These are phyloP conservation scores for Pagetopsis macropterus DNA, from an alignment of 2,797 vertebrate species.

Conservation along the genomic window DNA sequence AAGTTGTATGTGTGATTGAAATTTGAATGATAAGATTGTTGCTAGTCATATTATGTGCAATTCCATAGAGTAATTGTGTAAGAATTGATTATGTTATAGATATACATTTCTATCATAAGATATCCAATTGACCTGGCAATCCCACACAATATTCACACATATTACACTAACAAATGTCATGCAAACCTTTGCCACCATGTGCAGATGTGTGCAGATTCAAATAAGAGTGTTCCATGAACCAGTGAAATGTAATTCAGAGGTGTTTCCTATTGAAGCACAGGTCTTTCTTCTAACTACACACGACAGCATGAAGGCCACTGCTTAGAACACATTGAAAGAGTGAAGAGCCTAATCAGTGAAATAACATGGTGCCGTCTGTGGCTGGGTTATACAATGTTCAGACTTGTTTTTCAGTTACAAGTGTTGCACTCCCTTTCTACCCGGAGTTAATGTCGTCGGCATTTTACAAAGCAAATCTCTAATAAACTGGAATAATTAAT, in stretches of 20 bases:
- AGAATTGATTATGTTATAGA: background rate
- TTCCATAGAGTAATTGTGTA: background rate
- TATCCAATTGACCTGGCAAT: background rate
- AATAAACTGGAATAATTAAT: background rate
- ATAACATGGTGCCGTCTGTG: background rate
- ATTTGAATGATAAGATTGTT: background rate
- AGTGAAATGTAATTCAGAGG: background rate
- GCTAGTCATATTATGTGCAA: background rate
- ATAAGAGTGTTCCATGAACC: background rate
- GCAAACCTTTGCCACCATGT: too few species aligned
- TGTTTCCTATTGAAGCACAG: background rate
- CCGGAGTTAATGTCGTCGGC: background rate
- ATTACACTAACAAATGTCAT: too few species aligned
- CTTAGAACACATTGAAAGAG: conserved; percentile 5
- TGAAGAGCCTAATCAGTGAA: conserved; percentile 16
- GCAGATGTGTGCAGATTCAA: background rate
- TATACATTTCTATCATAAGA: background rate
- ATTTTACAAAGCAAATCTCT: background rate
- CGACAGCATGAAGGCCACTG: background rate
- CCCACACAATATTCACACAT: too few species aligned
- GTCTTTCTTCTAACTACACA: background rate
- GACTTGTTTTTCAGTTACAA: background rate
- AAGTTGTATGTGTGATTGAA: background rate
- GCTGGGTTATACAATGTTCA: background rate
- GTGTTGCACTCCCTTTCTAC: background rate